These are phyloP conservation scores for Gerris buenoi DNA, from an alignment of 1,140 invertebrate genomes.

Conservation along the genomic window DNA sequence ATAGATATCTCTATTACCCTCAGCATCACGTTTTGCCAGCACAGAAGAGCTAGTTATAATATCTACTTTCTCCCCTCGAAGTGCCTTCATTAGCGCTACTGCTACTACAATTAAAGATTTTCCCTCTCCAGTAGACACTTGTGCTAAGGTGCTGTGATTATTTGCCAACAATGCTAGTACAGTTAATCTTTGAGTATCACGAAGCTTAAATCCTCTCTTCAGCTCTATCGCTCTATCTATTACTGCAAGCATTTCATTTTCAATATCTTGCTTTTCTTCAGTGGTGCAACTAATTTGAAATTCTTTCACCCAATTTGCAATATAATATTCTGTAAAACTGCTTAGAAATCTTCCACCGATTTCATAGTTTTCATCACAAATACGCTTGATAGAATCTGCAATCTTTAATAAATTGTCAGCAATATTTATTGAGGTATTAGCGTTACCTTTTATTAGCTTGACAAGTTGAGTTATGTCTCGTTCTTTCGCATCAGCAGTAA, in stretches of 20 bases:
- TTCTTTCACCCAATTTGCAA: not conserved
- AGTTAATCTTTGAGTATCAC: not conserved
- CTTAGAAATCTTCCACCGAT: not conserved
- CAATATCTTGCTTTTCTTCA: not conserved
- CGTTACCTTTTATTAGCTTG: not conserved
- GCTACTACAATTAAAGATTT: not conserved
- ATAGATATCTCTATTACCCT: conserved; percentile 18
- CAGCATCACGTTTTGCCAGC: not conserved
- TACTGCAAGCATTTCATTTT: not conserved
- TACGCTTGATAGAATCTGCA: not conserved
- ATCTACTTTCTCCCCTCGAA: not conserved
- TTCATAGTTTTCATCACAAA: not conserved
- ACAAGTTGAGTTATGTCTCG: not conserved
- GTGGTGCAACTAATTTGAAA: not conserved
- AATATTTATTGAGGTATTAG: not conserved
- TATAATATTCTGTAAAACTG: not conserved
- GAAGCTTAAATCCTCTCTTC: not conserved
- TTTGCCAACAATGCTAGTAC: not conserved
- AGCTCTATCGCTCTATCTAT: not conserved
- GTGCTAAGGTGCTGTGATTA: not conserved
- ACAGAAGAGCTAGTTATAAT: not conserved
- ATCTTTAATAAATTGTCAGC: not conserved
- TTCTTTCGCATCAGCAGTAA: too few relatives aligned
- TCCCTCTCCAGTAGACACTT: not conserved
- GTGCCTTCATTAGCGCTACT: not conserved